Percentiles rank a stretch among this genome's conserved stretches.
These are phyloP conservation scores for Scaptomyza tumidula DNA, from an alignment of 2,888 invertebrate genomes.

Conservation along the genomic window DNA sequence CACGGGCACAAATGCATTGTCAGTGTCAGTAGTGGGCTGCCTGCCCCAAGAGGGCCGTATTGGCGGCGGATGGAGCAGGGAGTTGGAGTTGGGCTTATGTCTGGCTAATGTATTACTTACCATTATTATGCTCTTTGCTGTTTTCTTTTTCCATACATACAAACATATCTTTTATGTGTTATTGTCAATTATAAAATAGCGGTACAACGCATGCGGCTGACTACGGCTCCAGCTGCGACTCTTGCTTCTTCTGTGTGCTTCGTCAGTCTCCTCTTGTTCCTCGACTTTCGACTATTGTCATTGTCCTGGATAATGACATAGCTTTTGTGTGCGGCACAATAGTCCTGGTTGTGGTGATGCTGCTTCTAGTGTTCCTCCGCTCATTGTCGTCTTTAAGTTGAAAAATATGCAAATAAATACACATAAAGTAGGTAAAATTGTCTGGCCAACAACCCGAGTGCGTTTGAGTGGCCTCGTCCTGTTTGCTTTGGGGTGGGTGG, in stretches of 20 bases:
- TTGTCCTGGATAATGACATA: conserved; percentile 45
- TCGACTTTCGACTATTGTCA: conserved; percentile 57
- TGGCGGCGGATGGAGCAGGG: neutral
- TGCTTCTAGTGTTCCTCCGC: conserved; percentile 22
- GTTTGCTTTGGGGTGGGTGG: conserved; percentile 38
- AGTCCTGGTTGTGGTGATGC: conserved; percentile 41
- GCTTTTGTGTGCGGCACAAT: conserved; percentile 62
- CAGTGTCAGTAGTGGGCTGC: conserved; percentile 58
- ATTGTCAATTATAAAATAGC: conserved; percentile 75
- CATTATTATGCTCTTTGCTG: conserved; percentile 70
- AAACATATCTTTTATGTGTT: conserved; percentile 68
- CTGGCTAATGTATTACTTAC: conserved; percentile 78
- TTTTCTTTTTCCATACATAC: conserved; percentile 46
- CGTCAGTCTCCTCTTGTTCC: neutral
- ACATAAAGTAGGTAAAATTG: conserved; percentile 77
- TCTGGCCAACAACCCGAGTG: conserved; percentile 76
- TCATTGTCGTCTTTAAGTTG: conserved; percentile 77
- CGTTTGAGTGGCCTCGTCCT: conserved; percentile 51
- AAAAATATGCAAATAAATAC: conserved; percentile 77
- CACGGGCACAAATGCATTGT: conserved; percentile 76
- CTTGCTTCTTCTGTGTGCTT: conserved; percentile 7
- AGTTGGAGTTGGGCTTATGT: conserved; percentile 56
- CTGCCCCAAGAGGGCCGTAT: conserved; percentile 15
- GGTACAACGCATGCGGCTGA: conserved; percentile 61
- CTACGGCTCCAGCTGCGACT: conserved; percentile 23